phyloP scores from a whole-genome alignment of 1,140 invertebrate genomes.

The Drosophila cardini region DNA sequence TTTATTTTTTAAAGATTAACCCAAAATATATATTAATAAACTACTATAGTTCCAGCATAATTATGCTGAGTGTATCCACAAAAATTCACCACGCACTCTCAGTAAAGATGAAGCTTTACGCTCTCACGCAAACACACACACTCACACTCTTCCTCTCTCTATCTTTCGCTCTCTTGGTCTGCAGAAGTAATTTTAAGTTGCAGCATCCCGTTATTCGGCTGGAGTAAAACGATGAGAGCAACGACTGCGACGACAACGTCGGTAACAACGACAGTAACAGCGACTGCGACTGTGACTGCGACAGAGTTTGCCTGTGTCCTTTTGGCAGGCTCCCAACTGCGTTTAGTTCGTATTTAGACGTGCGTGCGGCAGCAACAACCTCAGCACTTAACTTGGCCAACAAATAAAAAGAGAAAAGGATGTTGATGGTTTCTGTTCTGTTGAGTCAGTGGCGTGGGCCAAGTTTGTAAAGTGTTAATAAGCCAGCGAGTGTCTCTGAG shows the following conservation, averaged over 20 bases:
- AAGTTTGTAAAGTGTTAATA: constrained; percentile 62
- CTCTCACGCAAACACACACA: constrained; percentile 23
- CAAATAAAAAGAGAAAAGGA: constrained; percentile 14
- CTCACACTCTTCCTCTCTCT: constrained; percentile 34
- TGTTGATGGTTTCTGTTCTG: constrained; percentile 6
- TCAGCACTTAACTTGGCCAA: constrained; percentile 20
- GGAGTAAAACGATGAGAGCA: constrained; percentile 42
- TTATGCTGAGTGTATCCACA: constrained; percentile 39
- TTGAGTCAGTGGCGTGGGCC: constrained; percentile 27
- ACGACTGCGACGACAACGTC: constrained; percentile 14
- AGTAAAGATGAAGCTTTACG: constrained; percentile 46
- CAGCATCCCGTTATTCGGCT: constrained; percentile 58
- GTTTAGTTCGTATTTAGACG: constrained; percentile 76
- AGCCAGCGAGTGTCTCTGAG: constrained; percentile 39
- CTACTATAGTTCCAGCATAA: not conserved
- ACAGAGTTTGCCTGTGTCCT: constrained; percentile 56
- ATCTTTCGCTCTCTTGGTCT: constrained; percentile 9
- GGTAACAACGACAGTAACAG: constrained; percentile 13
- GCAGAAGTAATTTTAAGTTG: constrained; percentile 55
- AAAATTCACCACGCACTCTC: constrained; percentile 61
- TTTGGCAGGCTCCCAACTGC: constrained; percentile 68
- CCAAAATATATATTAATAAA: not conserved
- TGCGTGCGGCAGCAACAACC: constrained; percentile 74
- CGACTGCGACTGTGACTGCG: constrained; percentile 15
- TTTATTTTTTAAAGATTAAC: not conserved